A percentile compares a stretch with the other conserved stretches of the same genome.
Conservation (phyloP, 1,140 invertebrate species). For the Eurosta solidaginis region DNA sequence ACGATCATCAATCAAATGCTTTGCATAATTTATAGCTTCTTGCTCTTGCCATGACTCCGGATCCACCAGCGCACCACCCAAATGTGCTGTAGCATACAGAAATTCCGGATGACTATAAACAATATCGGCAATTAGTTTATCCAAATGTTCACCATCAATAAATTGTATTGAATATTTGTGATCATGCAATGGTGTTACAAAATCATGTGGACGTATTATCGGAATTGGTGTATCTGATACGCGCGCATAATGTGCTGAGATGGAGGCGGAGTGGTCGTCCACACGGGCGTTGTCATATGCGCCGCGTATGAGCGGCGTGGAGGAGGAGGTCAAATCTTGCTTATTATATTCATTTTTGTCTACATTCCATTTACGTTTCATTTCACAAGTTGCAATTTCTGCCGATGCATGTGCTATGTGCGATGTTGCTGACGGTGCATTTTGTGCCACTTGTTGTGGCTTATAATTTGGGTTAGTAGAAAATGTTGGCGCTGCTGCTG, state of each 20-base stretch:
- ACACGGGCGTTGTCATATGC: too few species aligned
- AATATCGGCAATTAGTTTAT: constrained; percentile 49
- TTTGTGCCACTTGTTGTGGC: constrained; percentile 28
- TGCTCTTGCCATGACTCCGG: constrained; percentile 45
- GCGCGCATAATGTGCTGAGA: neutral
- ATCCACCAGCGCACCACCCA: constrained; percentile 44
- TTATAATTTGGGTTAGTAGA: constrained; percentile 37
- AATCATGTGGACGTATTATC: neutral
- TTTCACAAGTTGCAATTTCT: neutral
- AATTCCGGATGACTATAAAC: constrained; percentile 49
- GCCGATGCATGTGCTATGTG: neutral
- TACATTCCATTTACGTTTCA: neutral
- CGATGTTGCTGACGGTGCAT: constrained; percentile 21
- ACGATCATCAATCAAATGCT: constrained; percentile 47
- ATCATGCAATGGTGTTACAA: neutral
- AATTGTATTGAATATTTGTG: constrained; percentile 45
- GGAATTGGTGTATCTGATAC: neutral
- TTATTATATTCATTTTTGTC: neutral
- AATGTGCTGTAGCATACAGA: constrained; percentile 34
- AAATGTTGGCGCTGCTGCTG: neutral
- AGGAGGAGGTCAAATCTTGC: too few species aligned
- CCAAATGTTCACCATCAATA: constrained; percentile 44
- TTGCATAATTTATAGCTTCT: constrained; percentile 48
- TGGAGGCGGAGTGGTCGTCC: neutral
- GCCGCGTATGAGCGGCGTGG: too few species aligned